These are phyloP conservation scores for Isichthys henryi DNA, from an alignment of 2,113 vertebrate species.

Conservation along the genomic window DNA sequence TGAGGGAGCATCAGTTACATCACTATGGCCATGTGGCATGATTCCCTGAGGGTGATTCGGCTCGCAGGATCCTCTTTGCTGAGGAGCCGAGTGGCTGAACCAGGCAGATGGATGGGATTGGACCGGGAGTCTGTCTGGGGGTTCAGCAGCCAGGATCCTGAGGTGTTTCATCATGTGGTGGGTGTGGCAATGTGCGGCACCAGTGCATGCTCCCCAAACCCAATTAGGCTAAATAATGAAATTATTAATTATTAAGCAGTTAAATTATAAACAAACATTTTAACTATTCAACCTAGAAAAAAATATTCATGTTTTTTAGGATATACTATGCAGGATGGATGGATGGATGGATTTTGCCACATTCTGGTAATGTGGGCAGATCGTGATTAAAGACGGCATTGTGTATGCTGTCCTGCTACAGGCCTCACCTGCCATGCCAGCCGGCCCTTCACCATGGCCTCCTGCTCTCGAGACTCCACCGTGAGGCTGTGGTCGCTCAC, in stretches of 20 bases:
- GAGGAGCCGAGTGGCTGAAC: no score
- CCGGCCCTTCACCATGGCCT: slow-evolving; percentile 91
- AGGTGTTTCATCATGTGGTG: no score
- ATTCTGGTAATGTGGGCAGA: background rate
- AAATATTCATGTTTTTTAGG: background rate
- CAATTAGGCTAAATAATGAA: background rate
- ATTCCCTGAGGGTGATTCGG: no score
- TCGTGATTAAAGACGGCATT: background rate
- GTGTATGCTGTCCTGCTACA: slow-evolving; percentile 37
- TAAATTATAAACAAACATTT: background rate
- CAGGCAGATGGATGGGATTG: no score
- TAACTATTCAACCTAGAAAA: background rate
- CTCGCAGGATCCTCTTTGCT: no score
- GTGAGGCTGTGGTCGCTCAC: slow-evolving; percentile 91
- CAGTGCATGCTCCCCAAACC: no score
- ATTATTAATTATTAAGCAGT: background rate
- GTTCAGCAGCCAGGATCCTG: no score
- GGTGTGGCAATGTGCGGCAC: no score
- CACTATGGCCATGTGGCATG: no score
- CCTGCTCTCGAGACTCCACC: slow-evolving; percentile 93
- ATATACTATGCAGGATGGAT: background rate
- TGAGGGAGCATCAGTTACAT: no score
- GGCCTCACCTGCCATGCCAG: slow-evolving; percentile 86
- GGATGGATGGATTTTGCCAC: background rate
- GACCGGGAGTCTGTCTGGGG: no score